Percentiles rank a stretch among this genome's conserved stretches.
Conservation (phyloP, 1,140 invertebrate genomes). For the Odontomachus brunneus region DNA sequence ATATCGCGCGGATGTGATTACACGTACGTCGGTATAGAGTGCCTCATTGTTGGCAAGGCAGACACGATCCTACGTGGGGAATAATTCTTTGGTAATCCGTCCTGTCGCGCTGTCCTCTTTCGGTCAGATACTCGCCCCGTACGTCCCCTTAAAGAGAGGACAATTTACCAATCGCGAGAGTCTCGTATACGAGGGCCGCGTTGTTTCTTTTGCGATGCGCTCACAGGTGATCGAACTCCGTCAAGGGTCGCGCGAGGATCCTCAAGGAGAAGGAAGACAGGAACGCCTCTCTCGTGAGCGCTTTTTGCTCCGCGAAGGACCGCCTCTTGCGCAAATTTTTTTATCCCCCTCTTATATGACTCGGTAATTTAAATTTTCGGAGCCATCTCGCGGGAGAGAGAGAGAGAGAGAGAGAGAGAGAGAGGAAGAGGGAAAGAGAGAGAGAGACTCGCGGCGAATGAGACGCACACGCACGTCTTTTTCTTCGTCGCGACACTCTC, state of each 20-base stretch:
- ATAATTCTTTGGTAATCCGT: slow-evolving; percentile 41
- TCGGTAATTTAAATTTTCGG: slow-evolving; percentile 59
- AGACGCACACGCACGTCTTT: slow-evolving; percentile 20
- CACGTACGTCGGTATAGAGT: no score
- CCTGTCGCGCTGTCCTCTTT: slow-evolving; percentile 27
- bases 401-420: slow-evolving; percentile 4
- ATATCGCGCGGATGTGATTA: slow-evolving; percentile 19
- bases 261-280: slow-evolving; percentile 57
- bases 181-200: slow-evolving; percentile 30
- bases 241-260: slow-evolving; percentile 59
- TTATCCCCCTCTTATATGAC: slow-evolving; percentile 52
- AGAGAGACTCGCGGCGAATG: background rate
- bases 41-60: background rate
- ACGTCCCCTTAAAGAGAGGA: slow-evolving; percentile 40
- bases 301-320: slow-evolving; percentile 36
- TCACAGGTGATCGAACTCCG: slow-evolving; percentile 55
- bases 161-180: slow-evolving; percentile 54
- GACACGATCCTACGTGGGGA: background rate
- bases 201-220: slow-evolving; percentile 54
- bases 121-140: slow-evolving; percentile 16
- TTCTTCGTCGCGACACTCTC: slow-evolving; percentile 40
- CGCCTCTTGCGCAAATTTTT: slow-evolving; percentile 55
- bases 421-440: slow-evolving; percentile 1
- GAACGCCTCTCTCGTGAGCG: slow-evolving; percentile 41
- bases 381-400: slow-evolving; percentile 6